These are phyloP conservation scores for Dryobota labecula DNA, from an alignment of 2,888 invertebrate genomes.

Conservation along the genomic window DNA sequence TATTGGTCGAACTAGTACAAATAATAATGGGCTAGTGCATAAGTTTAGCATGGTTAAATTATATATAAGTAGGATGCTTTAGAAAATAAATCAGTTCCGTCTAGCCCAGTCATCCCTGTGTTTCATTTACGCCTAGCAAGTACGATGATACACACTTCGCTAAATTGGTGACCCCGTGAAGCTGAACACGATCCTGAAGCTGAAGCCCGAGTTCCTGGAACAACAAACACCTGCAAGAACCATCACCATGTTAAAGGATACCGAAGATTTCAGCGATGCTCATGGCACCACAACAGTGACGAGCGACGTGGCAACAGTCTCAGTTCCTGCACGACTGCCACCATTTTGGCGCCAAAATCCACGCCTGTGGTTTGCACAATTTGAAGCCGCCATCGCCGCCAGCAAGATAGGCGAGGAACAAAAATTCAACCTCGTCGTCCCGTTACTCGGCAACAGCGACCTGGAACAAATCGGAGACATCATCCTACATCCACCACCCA, in stretches of 20 bases:
- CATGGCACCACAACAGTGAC: not conserved
- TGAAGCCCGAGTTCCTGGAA: not conserved
- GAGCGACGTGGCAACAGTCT: not conserved
- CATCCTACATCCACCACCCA: not conserved
- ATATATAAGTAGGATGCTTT: too few relatives aligned
- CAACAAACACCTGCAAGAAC: not conserved
- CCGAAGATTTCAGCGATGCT: not conserved
- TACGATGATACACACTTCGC: too few relatives aligned
- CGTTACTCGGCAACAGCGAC: not conserved
- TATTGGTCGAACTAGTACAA: too few relatives aligned
- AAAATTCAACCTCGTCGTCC: slow-evolving; percentile 1
- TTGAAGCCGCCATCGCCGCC: not conserved
- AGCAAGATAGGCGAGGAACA: not conserved
- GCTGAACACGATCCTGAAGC: not conserved
- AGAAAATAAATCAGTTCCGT: too few relatives aligned
- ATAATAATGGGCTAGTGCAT: too few relatives aligned
- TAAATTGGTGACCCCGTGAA: too few relatives aligned
- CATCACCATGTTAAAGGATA: not conserved
- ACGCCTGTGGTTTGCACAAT: not conserved
- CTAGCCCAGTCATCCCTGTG: too few relatives aligned
- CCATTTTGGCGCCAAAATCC: not conserved
- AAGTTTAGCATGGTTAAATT: too few relatives aligned
- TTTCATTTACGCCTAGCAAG: too few relatives aligned
- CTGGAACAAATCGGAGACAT: slow-evolving; percentile 2
- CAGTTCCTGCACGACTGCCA: not conserved